These are phyloP conservation scores for Monomorium pharaonis DNA, from an alignment of 1,140 invertebrate genomes.

Conservation along the genomic window DNA sequence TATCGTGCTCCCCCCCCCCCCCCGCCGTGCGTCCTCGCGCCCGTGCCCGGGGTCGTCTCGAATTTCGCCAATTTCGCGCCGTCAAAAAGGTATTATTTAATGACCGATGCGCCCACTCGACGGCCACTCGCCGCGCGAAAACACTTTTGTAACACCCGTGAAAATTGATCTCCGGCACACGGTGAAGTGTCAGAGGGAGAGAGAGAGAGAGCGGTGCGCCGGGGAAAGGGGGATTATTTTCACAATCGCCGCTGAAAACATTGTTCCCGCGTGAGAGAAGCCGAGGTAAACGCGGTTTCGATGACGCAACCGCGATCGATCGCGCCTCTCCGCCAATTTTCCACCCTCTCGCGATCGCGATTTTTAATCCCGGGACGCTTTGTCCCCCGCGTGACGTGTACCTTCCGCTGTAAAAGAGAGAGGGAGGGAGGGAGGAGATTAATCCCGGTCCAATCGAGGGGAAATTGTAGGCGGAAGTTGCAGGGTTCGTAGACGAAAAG, in stretches of 20 bases:
- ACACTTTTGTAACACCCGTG: constrained; percentile 1
- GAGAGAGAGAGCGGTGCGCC: not conserved
- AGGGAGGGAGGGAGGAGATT: no score
- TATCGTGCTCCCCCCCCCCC: no score
- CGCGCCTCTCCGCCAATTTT: not conserved
- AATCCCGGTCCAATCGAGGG: not conserved
- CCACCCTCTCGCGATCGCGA: not conserved
- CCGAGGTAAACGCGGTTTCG: not conserved
- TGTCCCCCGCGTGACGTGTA: not conserved
- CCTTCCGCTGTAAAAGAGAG: no score
- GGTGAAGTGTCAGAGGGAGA: not conserved
- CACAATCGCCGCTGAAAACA: not conserved
- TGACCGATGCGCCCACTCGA: not conserved
- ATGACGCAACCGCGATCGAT: constrained; percentile 1
- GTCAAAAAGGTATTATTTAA: constrained; percentile 17
- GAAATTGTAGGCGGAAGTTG: not conserved
- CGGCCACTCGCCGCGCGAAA: not conserved
- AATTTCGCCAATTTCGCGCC: not conserved
- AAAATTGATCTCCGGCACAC: constrained; percentile 8
- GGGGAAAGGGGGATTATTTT: not conserved
- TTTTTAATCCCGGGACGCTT: not conserved
- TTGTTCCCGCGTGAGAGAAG: not conserved
- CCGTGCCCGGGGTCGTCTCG: not conserved
- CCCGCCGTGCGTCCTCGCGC: not conserved
- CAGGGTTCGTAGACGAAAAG: not conserved